Evolutionary conservation across 2,888 invertebrate genomes (phyloP).

Genomic region (Phytoseiulus persimilis): DNA sequence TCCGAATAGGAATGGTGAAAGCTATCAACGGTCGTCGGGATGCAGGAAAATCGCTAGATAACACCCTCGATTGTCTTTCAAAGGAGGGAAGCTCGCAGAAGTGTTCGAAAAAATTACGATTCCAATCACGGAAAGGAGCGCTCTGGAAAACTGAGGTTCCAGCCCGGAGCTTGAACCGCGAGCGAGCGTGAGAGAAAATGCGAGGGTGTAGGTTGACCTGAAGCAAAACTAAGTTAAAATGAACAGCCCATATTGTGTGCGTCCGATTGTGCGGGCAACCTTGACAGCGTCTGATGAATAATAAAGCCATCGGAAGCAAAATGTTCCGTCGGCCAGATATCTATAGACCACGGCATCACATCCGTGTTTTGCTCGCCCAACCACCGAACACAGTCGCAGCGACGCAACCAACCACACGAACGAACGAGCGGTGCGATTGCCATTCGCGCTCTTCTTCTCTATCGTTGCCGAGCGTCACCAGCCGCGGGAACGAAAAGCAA

Average conservation of each 20-base stretch:
- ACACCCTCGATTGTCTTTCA: no score
- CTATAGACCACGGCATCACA: constrained; percentile 5
- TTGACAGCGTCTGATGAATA: constrained; percentile 5
- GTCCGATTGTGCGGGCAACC: background rate
- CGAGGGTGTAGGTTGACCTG: no score
- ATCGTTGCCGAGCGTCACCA: background rate
- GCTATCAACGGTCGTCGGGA: no score
- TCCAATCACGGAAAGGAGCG: background rate
- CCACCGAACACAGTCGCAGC: background rate
- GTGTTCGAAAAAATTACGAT: no score
- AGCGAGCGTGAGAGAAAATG: background rate
- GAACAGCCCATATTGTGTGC: background rate
- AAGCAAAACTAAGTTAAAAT: background rate
- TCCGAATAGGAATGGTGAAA: no score
- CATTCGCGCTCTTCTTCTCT: background rate
- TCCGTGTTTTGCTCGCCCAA: background rate
- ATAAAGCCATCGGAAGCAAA: background rate
- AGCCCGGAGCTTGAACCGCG: background rate
- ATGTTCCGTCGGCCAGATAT: background rate
- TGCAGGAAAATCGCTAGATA: no score
- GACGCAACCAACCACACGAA: background rate
- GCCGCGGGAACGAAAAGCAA: background rate
- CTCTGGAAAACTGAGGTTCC: background rate
- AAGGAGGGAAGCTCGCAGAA: no score
- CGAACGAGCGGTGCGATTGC: background rate